Evolutionary conservation across 2,113 vertebrate genomes (phyloP), one percentile per base, ranked within the genome.

Genomic region (Lophura nycthemera): DNA sequence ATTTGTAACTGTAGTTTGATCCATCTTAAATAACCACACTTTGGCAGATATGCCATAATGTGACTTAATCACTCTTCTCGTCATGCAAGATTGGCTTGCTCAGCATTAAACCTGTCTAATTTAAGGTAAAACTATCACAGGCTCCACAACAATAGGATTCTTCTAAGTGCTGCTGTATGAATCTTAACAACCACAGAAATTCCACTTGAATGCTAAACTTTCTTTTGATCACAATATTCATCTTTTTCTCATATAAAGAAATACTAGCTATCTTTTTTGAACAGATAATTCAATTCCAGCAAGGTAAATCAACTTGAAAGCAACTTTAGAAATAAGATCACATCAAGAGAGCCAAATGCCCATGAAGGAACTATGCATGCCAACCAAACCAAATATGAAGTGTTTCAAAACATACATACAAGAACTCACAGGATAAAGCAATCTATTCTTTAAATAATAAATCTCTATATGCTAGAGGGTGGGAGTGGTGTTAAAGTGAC

Each of bases 101-200:
- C 80, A 93, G 80, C 70, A 92, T 8, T 64, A 67, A 56, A 90
- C 64, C 52, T 43, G 50, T 24, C 69, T 90, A 36, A 86, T 60
- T 90, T 83, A 77, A 34, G 30, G 74, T 67, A 95, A 90, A 34
- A 47, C 69, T 52, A 86, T 50, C n/a, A 45, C 30, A 50, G 45
- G 29, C 25, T 86, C 69, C 65, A 88, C 40, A 77, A 91, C 6
- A 57, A 74, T 5, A 15, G 12, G 45, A 83, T 56, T 91, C 24
- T 74, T 92, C 1, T 10, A 15, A 67, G 20, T 65, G 47, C 17
- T 92, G 93, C 42, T 50, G 50, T 47, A 56, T 13, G 63, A 86
- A 83, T 10, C 30, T 69, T 86, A 79, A 69, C 25, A 75, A 73
- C 52, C 85, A 74, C 52, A 77, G n/a, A n/a, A n/a, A n/a, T n/a